Evolutionary conservation across 2,797 vertebrate species (phyloP).

Genomic region (Poecilia picta): DNA sequence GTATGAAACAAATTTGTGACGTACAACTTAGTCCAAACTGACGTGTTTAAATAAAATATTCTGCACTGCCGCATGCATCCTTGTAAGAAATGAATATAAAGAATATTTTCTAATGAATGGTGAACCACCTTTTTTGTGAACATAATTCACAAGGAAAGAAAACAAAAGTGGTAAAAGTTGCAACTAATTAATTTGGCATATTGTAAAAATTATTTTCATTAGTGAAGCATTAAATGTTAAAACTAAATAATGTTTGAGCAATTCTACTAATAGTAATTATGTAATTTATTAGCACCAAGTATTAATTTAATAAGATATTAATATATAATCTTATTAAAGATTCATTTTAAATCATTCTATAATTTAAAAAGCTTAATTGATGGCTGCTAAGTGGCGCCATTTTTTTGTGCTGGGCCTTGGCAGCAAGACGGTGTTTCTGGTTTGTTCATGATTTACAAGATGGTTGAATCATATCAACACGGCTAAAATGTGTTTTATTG

Average conservation of each 20-base stretch:
- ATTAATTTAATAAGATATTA: background rate
- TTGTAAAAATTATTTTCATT: background rate
- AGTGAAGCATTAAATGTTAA: background rate
- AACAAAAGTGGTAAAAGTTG: background rate
- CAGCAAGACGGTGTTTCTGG: background rate
- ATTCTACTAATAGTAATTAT: background rate
- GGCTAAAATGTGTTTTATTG: background rate
- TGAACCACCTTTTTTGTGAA: background rate
- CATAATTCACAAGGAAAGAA: background rate
- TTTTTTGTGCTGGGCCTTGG: background rate
- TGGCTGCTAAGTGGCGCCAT: background rate
- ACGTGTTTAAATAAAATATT: background rate
- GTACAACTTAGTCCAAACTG: background rate
- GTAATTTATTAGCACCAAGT: background rate
- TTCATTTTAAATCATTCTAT: background rate
- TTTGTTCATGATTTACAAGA: background rate
- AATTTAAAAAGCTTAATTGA: background rate
- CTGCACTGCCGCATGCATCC: background rate
- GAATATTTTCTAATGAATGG: background rate
- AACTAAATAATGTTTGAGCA: background rate
- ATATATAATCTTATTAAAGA: background rate
- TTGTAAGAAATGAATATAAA: background rate
- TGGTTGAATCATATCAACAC: no score
- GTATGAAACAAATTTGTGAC: background rate
- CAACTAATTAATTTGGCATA: background rate